A percentile compares a stretch with the other conserved stretches of the same genome.
Evolutionary conservation across 2,113 vertebrate species (phyloP).

Genomic region (Sinocyclocheilus rhinocerous): DNA sequence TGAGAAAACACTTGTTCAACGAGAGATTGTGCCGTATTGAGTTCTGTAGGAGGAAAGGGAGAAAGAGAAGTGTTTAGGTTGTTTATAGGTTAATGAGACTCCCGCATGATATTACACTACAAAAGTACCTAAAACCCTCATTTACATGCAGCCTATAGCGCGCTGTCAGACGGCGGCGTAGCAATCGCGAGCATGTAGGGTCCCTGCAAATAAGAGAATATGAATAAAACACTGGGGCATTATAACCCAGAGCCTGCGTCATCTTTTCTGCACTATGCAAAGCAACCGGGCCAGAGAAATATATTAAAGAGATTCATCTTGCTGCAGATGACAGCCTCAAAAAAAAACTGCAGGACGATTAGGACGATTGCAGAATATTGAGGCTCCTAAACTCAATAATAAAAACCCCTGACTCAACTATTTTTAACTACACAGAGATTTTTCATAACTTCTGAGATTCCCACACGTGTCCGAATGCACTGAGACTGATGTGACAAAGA

Average conservation of each 20-base stretch:
- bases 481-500: neutral
- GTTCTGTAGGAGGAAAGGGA: conserved; percentile 69
- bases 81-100: conserved; percentile 48
- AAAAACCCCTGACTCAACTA: conserved; percentile 24
- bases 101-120: conserved; percentile 1
- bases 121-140: conserved; percentile 22
- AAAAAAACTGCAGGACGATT: neutral
- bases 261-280: conserved; percentile 30
- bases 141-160: conserved; percentile 36
- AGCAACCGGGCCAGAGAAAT: conserved; percentile 38
- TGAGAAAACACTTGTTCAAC: conserved; percentile 85
- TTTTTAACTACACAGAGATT: conserved; percentile 15
- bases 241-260: conserved; percentile 27
- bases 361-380: conserved; percentile 30
- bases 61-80: conserved; percentile 44
- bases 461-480: neutral
- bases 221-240: conserved; percentile 26
- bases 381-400: conserved; percentile 19
- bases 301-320: conserved; percentile 54
- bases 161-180: neutral
- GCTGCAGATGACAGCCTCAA: conserved; percentile 24
- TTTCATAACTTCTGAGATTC: neutral
- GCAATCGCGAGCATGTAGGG: neutral
- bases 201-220: conserved; percentile 26
- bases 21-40: conserved; percentile 84